Evolutionary conservation across 2,797 vertebrate species (phyloP), one percentile per base, ranked within the genome.

Genomic region (Pelobates cultripes): DNA sequence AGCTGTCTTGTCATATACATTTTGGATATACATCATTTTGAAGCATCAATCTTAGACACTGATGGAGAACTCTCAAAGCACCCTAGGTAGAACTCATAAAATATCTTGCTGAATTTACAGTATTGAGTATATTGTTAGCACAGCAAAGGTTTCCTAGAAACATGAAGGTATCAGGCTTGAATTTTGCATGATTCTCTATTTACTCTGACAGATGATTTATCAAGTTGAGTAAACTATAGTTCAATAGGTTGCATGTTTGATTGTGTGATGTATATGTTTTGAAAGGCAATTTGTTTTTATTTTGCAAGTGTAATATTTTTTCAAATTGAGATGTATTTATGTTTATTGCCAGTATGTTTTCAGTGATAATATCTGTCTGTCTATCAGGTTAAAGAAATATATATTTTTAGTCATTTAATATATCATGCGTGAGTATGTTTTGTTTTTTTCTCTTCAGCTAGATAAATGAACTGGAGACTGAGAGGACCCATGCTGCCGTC

Each of bases 231-330:
- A 75, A 69, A 80, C 67, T 69, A 80, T 75, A 80, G 72, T 69
- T 80, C 57, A 80, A 57, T 41, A 80, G 72, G 43, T 69, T 64
- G 68, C 72, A 75, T 80, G 79, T 51, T 80, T 74, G 72, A 80
- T 80, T 60, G 72, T 80, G n/a, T 60, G 43, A 67, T 70, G 57
- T 75, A 80, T 80, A 70, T 68, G 43, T 70, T 60, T 70, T 80
- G 79, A 80, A 68, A 7, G 79, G 79, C 15, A 69, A 75, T 80
- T 80, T 74, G 43, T 80, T 80, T 80, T 75, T 75, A 75, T 75
- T 47, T 28, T 60, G 55, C 51, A 70, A 80, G 43, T 80, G 41
- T 45, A 75, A 70, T 55, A 75, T 60, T 70, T 8, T n/a, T 61
- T 17, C 43, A 80, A 75, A 80, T 69, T 80, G 79, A 57, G 79